These are phyloP conservation scores for Tenebrio molitor DNA, from an alignment of 1,140 invertebrate genomes.

Conservation along the genomic window DNA sequence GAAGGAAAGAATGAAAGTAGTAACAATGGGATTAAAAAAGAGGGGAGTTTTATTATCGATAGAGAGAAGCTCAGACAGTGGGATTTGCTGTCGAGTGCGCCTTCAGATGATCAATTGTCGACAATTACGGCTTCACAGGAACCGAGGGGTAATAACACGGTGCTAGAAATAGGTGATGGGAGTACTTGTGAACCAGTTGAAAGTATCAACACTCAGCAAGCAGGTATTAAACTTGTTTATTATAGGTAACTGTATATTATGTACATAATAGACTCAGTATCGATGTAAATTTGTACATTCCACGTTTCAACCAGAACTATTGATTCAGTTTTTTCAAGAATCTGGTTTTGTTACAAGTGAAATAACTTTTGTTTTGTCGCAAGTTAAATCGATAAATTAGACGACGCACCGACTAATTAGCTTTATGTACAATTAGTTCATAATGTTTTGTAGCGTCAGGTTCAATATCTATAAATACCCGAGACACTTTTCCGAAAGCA, in stretches of 20 bases:
- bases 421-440: conserved; percentile 10
- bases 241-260: conserved; percentile 36
- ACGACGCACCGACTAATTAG: too few species aligned
- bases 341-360: too few species aligned
- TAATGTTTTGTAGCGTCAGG: conserved; percentile 69
- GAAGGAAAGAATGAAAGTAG: conserved; percentile 53
- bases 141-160: conserved; percentile 66
- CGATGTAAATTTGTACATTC: conserved; percentile 32
- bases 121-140: conserved; percentile 68
- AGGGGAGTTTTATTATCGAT: conserved; percentile 77
- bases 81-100: conserved; percentile 87
- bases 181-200: conserved; percentile 64
- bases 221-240: conserved; percentile 60
- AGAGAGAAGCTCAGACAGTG: conserved; percentile 88
- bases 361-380: too few species aligned
- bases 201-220: conserved; percentile 61
- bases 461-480: conserved; percentile 71
- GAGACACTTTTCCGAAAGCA: conserved; percentile 64
- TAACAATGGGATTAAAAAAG: conserved; percentile 60
- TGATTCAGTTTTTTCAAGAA: too few species aligned
- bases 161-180: conserved; percentile 66
- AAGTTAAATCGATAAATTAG: background rate
- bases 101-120: conserved; percentile 60
- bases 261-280: conserved; percentile 36
- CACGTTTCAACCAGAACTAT: background rate